Evolutionary conservation across 2,888 invertebrate genomes (phyloP), one percentile per base, ranked within the genome.

Genomic region (Sarcophaga variegata): DNA sequence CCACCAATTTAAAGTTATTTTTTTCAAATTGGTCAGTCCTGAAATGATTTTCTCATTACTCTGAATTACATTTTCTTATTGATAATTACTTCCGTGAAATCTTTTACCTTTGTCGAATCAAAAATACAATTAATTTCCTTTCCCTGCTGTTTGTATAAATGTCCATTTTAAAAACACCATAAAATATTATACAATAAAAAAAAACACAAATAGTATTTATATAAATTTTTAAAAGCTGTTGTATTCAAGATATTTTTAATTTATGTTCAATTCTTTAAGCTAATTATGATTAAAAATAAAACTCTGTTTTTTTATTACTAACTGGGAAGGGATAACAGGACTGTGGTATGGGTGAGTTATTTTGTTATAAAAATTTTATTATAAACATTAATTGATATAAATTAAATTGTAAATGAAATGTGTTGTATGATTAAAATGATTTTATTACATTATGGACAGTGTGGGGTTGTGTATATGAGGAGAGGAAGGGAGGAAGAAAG

Each of bases 161-260:
- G 37, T 37, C 37, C 37, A 37, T 37, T 37, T 37, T 37, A 37
- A 54, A 54, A 54, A 14, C 54, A 54, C 54, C 54, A 17, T 14
- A 17, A 54, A 54, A 54, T 54, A 54, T 12, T 17, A 54, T 54
- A 14, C 14, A 49, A 49, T 49, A 14, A 49, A 54, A 54, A 54
- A 3, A 54, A 54, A 54, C 1, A 17, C 54, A 14, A 54, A 14
- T 66, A 25, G 59, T 45, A 20, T 72, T 20, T 74, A 3, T 47
- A 47, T 45, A 59, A 60, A 37, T 45, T 83, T 74, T 67, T 45
- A 74, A 79, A 79, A 79, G 54, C 45, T 66, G n/a, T 80, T 80
- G 79, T 75, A 84, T 76, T 80, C 80, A 70, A 84, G 78, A 60
- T 59, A 5, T 69, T 78, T 79, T 59, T 67, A 45, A 63, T 74